These are phyloP conservation scores for Drosophila lutescens DNA, from an alignment of 2,888 invertebrate species.

Conservation along the genomic window DNA sequence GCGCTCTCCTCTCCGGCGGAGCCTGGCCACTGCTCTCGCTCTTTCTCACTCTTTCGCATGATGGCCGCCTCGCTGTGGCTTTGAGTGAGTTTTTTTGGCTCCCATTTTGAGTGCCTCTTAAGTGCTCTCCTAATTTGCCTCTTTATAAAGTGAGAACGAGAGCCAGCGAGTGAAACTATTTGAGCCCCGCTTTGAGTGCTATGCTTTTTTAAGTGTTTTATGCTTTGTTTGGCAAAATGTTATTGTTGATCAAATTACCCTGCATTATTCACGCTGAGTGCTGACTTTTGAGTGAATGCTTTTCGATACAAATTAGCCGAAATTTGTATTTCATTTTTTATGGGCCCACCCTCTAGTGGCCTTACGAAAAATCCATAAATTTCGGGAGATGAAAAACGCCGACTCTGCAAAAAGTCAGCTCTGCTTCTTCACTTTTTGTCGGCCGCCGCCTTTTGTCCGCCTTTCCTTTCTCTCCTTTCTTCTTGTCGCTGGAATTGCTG, in stretches of 20 bases:
- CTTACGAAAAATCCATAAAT: slow-evolving; percentile 73
- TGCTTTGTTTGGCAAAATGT: slow-evolving; percentile 81
- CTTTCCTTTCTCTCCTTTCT: slow-evolving; percentile 34
- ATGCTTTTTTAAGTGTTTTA: slow-evolving; percentile 78
- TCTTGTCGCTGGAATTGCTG: slow-evolving; percentile 72
- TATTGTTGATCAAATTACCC: slow-evolving; percentile 78
- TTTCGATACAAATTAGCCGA: slow-evolving; percentile 62
- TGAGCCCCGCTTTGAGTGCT: slow-evolving; percentile 51
- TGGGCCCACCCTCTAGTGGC: slow-evolving; percentile 38
- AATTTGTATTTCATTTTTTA: slow-evolving; percentile 61
- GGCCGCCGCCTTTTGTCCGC: slow-evolving; percentile 48
- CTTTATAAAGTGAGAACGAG: slow-evolving; percentile 80
- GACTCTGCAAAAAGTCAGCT: slow-evolving; percentile 65
- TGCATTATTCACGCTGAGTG: slow-evolving; percentile 73
- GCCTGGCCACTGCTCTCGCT: slow-evolving; percentile 22
- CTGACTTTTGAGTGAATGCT: slow-evolving; percentile 16
- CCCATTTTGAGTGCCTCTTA: slow-evolving; percentile 61
- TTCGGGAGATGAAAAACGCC: slow-evolving; percentile 74
- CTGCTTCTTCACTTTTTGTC: slow-evolving; percentile 36
- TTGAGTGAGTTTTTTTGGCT: slow-evolving; percentile 37
- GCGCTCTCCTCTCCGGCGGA: neutral
- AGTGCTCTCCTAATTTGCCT: slow-evolving; percentile 75
- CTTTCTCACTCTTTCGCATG: slow-evolving; percentile 49
- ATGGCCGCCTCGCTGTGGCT: slow-evolving; percentile 67
- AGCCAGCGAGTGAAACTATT: slow-evolving; percentile 75